Conservation (phyloP, 2,797 vertebrate genomes). For the Poecilia velifera region DNA sequence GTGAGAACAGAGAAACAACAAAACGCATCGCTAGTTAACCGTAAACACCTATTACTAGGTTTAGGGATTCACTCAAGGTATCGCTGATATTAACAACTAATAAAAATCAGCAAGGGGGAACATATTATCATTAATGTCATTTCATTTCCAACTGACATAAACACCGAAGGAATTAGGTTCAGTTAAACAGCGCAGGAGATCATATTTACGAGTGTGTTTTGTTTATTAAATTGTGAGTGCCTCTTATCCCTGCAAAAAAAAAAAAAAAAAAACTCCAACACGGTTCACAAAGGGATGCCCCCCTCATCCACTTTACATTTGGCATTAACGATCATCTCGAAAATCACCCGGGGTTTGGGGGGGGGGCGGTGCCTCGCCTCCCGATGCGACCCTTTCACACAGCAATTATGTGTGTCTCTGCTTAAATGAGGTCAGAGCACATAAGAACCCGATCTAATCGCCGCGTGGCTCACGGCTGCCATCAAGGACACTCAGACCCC, state of each 20-base stretch:
- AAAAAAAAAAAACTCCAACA: constrained; percentile 8
- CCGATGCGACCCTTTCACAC: constrained; percentile 55
- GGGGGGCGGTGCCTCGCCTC: constrained; percentile 53
- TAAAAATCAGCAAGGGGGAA: neutral
- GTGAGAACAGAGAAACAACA: neutral
- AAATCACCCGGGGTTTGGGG: constrained; percentile 47
- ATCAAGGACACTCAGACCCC: constrained; percentile 74
- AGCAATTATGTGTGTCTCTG: constrained; percentile 72
- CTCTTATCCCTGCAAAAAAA: constrained; percentile 43
- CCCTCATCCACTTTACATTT: constrained; percentile 69
- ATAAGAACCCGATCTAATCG: constrained; percentile 74
- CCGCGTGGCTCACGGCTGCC: constrained; percentile 65
- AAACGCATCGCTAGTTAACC: neutral
- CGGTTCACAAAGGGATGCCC: constrained; percentile 50
- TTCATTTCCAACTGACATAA: constrained; percentile 7
- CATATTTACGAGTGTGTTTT: constrained; percentile 30
- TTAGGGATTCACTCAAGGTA: neutral
- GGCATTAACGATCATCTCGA: constrained; percentile 66
- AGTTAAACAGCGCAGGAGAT: constrained; percentile 18
- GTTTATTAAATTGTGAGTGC: constrained; percentile 47
- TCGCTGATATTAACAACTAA: neutral
- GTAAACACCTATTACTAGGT: neutral
- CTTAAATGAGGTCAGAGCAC: constrained; percentile 74
- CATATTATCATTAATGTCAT: neutral
- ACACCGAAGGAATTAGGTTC: constrained; percentile 5